These are phyloP conservation scores for Cerastoderma edule DNA, from an alignment of 2,888 invertebrate genomes.

Conservation along the genomic window DNA sequence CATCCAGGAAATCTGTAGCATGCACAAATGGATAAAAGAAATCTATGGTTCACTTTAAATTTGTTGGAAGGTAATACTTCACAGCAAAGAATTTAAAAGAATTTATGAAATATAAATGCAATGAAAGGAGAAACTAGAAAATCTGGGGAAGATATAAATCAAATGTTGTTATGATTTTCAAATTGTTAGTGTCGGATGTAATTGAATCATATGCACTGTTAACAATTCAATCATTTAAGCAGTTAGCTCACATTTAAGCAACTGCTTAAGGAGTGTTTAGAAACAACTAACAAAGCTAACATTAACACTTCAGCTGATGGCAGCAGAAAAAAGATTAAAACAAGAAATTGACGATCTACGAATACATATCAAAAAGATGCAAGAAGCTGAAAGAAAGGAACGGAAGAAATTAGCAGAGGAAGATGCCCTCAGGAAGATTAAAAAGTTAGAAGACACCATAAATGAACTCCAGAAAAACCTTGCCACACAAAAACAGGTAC, in stretches of 20 bases:
- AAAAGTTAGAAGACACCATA: conserved; percentile 96
- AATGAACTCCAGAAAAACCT: conserved; percentile 94
- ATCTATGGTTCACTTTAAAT: neutral
- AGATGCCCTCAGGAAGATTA: conserved; percentile 96
- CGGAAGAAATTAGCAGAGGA: conserved; percentile 95
- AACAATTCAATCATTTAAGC: too few species aligned
- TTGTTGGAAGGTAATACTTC: neutral
- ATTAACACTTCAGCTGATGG: conserved; percentile 89
- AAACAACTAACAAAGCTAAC: too few species aligned
- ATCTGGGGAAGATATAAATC: too few species aligned
- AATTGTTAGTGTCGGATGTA: too few species aligned
- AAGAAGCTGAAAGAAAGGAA: conserved; percentile 96
- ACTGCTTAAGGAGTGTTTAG: too few species aligned
- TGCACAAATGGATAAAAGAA: too few species aligned
- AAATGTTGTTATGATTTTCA: too few species aligned
- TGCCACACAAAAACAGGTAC: conserved; percentile 89
- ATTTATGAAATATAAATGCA: too few species aligned
- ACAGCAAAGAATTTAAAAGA: neutral
- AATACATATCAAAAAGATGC: conserved; percentile 83
- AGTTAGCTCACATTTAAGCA: too few species aligned
- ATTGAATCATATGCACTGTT: too few species aligned
- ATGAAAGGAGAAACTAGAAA: too few species aligned
- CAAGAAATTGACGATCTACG: conserved; percentile 94
- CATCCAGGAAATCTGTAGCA: too few species aligned
- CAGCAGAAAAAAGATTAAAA: conserved; percentile 94